Conservation (phyloP, 2,113 vertebrate species). For the Tyto alba region DNA sequence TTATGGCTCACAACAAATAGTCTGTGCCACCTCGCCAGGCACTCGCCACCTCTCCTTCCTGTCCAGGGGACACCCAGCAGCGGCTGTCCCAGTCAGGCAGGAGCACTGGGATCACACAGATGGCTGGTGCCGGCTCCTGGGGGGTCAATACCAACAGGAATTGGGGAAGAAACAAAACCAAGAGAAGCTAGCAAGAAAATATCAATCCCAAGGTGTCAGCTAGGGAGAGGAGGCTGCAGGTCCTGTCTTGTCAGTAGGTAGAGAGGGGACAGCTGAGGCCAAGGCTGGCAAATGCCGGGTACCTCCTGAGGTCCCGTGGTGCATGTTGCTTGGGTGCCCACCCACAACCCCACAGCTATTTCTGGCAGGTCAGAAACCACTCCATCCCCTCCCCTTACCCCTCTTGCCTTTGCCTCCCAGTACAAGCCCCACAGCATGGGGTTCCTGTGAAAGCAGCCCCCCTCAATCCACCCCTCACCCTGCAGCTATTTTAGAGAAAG, state of each 20-base stretch:
- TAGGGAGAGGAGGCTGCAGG: background rate
- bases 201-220: background rate
- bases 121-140: background rate
- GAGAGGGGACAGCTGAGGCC: background rate
- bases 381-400: background rate
- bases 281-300: background rate
- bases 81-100: background rate
- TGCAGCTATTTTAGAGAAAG: slow-evolving; percentile 38
- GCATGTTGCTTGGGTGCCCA: background rate
- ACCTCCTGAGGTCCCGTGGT: background rate
- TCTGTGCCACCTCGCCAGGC: background rate
- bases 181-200: background rate
- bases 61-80: background rate
- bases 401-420: background rate
- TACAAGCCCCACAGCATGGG: background rate
- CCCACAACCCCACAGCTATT: background rate
- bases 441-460: background rate
- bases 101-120: background rate
- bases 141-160: background rate
- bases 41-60: background rate
- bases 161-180: background rate
- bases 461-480: background rate
- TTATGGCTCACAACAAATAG: background rate
- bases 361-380: background rate
- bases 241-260: background rate